Conservation (phyloP, 2,113 vertebrate genomes). For the Gallinago media region DNA sequence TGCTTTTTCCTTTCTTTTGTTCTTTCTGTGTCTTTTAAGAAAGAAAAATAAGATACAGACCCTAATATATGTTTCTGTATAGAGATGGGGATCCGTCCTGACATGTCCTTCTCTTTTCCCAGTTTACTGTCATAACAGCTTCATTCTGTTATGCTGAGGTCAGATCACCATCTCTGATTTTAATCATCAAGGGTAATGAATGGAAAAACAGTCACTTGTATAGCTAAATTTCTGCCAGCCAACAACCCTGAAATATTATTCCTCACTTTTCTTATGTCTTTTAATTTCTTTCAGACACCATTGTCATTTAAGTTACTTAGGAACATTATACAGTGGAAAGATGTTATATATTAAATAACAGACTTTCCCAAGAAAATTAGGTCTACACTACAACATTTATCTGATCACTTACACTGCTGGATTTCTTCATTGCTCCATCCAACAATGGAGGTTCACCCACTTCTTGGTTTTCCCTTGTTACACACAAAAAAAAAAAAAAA, state of each 20-base stretch:
- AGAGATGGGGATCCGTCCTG: neutral
- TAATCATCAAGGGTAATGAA: neutral
- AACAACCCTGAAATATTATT: neutral
- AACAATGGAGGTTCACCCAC: neutral
- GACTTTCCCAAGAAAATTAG: neutral
- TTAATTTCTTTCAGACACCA: neutral
- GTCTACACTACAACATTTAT: neutral
- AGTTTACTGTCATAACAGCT: neutral
- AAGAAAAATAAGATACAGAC: neutral
- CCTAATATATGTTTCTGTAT: neutral
- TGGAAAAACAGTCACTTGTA: neutral
- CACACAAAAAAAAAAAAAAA: too few relatives aligned
- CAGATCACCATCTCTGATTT: neutral
- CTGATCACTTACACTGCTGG: neutral
- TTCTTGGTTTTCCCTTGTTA: neutral
- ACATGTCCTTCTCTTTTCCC: neutral
- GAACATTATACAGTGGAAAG: neutral
- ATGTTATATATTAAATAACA: neutral
- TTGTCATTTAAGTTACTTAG: neutral
- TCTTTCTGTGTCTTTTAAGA: neutral
- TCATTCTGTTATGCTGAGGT: neutral
- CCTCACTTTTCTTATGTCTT: neutral
- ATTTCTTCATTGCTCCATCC: neutral
- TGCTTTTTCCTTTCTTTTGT: constrained; percentile 12
- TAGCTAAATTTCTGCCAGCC: neutral